These are phyloP conservation scores for Philaethria dido DNA, from an alignment of 2,888 invertebrate genomes.

Conservation along the genomic window DNA sequence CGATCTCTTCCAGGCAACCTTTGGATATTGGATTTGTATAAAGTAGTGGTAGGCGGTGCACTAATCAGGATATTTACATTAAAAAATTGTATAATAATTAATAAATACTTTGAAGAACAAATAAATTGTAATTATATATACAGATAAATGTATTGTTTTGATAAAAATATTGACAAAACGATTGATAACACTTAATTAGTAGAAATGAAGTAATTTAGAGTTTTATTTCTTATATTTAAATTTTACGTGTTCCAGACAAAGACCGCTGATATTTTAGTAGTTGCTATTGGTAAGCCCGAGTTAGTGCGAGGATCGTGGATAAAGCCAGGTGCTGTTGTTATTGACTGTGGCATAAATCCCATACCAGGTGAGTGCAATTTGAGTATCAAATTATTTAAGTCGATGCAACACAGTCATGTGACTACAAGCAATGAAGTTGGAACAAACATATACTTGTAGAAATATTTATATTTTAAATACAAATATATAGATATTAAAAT, in stretches of 20 bases:
- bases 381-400: too few relatives aligned
- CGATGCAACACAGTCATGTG: too few relatives aligned
- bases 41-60: too few relatives aligned
- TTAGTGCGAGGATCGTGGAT: conserved; percentile 98
- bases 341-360: conserved; percentile 99
- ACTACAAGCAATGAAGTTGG: too few relatives aligned
- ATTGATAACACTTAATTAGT: conserved; percentile 2
- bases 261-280: conserved; percentile 97
- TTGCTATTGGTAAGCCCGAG: conserved; percentile 95
- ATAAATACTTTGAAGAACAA: not conserved
- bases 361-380: conserved; percentile 86
- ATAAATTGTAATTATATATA: not conserved
- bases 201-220: not conserved
- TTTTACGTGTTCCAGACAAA: conserved; percentile 76
- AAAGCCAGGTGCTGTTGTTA: conserved; percentile 98
- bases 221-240: not conserved
- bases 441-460: too few relatives aligned
- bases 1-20: too few relatives aligned
- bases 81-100: too few relatives aligned
- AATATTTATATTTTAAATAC: too few relatives aligned
- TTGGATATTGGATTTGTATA: too few relatives aligned
- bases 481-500: too few relatives aligned
- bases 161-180: not conserved
- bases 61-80: too few relatives aligned
- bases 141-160: not conserved